Evolutionary conservation across 2,888 invertebrate species (phyloP), one percentile per base, ranked within the genome.

Genomic region (Agapostemon virescens): DNA sequence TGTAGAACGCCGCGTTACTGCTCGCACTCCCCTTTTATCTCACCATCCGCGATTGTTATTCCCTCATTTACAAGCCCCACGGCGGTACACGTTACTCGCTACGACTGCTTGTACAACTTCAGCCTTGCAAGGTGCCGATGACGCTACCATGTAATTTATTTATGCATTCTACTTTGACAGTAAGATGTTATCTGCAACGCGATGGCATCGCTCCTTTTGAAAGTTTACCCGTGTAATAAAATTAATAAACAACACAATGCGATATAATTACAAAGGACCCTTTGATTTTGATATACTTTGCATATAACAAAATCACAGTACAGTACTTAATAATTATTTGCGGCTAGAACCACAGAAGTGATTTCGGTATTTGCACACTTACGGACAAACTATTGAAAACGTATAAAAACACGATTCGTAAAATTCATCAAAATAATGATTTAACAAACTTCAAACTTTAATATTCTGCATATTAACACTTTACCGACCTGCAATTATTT

Each of bases 171-270:
- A 79, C 86, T 84, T 89, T 88, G 88, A 90, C 90, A 90, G 89
- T 88, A 87, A 89, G 90, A 90, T 90, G 87, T 88, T 91, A 90
- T 90, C 90, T 86, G 70, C 70, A 83, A 84, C 84, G 79, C 58
- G 58, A 72, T 45, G 66, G 66, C 74, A 26, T 30, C 17, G 69
- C 61, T 58, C 33, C 52, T 38, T 71, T 69, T 55, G 42, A 63
- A 52, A 45, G 36, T 69, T 11, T 23, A 13, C 30, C 20, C 13
- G 26, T 15, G 20, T 69, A 69, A 73, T 69, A 30, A 66, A 66
- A 69, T 69, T 69, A 73, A 68, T 77, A 77, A 67, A 45, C 58
- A 23, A 30, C 55, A n/a, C 15, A n/a, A 20, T 40, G 45, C 55
- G 40, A 23, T n/a, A 33, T 20, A 40, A 49, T 61, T 61, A 11